Evolutionary conservation across 2,113 vertebrate genomes (phyloP).

Genomic region (Podarcis cretensis): DNA sequence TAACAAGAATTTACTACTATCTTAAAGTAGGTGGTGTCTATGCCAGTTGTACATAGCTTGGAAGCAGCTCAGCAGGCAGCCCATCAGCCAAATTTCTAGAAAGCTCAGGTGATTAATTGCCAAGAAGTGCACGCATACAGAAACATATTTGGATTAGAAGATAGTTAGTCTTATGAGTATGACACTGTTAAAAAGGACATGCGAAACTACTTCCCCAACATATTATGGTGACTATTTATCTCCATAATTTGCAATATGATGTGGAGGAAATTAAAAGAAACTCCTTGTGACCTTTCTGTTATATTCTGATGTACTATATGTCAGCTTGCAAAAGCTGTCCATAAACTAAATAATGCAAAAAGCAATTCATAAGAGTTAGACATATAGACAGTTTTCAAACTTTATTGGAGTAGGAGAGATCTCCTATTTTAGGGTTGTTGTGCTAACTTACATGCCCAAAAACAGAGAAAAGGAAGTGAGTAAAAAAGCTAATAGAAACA

Average conservation of each 20-base stretch:
- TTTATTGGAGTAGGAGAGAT: conserved; percentile 42
- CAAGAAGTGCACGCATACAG: not conserved
- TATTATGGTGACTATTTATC: not conserved
- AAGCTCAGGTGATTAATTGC: not conserved
- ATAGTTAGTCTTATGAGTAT: conserved; percentile 11
- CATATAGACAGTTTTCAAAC: conserved; percentile 37
- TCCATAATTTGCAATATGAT: conserved; percentile 55
- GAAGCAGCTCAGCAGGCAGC: not conserved
- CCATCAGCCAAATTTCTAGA: not conserved
- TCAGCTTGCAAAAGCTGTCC: not conserved
- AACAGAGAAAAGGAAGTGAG: conserved; percentile 68
- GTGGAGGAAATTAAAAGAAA: conserved; percentile 69
- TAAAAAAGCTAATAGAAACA: conserved; percentile 72
- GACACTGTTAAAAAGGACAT: not conserved
- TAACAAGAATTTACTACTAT: conserved; percentile 26
- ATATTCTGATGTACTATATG: conserved; percentile 17
- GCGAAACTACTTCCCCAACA: not conserved
- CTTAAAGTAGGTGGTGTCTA: not conserved
- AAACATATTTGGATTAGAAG: conserved; percentile 1
- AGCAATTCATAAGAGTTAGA: conserved; percentile 24
- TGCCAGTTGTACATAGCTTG: not conserved
- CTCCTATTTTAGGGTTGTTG: conserved; percentile 59
- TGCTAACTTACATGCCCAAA: conserved; percentile 71
- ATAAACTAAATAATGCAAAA: not conserved
- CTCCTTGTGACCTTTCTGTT: conserved; percentile 34